A percentile compares a stretch with the other conserved stretches of the same genome.
These are phyloP conservation scores for Nannobrachium achirus DNA, from an alignment of 2,113 vertebrate species.

Conservation along the genomic window DNA sequence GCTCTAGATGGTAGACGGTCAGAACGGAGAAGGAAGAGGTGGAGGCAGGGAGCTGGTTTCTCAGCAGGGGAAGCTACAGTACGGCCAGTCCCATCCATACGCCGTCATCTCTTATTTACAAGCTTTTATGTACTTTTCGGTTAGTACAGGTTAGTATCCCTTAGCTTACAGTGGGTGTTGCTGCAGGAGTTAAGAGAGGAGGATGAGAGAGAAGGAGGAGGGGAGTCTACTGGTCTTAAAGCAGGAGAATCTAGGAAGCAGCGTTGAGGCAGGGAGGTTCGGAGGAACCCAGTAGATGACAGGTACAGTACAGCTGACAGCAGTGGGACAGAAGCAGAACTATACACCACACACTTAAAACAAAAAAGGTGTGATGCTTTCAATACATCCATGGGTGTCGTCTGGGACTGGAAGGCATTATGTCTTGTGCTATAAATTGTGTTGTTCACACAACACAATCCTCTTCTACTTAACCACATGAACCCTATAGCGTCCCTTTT, in stretches of 20 bases:
- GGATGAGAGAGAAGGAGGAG: conserved; percentile 27
- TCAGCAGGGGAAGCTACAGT: conserved; percentile 14
- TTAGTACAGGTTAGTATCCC: conserved; percentile 33
- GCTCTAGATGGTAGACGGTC: background rate
- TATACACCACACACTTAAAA: conserved; percentile 52
- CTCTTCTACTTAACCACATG: too few relatives aligned
- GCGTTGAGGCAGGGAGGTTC: conserved; percentile 81
- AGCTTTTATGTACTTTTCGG: too few relatives aligned
- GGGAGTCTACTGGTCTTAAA: conserved; percentile 63
- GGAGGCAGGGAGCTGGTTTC: background rate
- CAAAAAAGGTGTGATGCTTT: conserved; percentile 48
- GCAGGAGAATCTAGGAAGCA: conserved; percentile 59
- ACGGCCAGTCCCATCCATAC: conserved; percentile 1
- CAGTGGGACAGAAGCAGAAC: conserved; percentile 57
- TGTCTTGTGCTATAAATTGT: too few relatives aligned
- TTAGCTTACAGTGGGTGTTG: conserved; percentile 26
- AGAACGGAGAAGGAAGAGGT: background rate
- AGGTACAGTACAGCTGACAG: conserved; percentile 51
- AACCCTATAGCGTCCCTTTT: too few relatives aligned
- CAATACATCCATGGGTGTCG: conserved; percentile 41
- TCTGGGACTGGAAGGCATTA: background rate
- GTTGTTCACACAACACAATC: too few relatives aligned
- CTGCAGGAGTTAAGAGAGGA: conserved; percentile 53
- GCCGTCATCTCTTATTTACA: background rate
- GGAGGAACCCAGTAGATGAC: conserved; percentile 79